Conservation (phyloP, 2,888 invertebrate genomes). For the Oscheius sp. region DNA sequence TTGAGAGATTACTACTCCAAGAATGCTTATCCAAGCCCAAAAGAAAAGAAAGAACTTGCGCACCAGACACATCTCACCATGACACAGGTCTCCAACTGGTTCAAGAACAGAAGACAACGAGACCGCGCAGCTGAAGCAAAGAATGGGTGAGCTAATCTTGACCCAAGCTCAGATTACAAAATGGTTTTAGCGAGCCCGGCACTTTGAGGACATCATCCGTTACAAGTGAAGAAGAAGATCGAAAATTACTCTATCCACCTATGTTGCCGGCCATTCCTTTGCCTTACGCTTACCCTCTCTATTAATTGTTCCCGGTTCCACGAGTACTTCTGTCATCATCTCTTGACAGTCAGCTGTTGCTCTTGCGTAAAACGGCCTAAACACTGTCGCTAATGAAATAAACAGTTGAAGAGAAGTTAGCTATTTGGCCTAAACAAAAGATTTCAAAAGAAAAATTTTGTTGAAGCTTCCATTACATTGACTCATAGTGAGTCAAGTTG, state of each 20-base stretch:
- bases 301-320: background rate
- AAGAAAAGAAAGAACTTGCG: conserved; percentile 88
- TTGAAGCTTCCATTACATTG: too few species aligned
- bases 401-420: too few species aligned
- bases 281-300: conserved; percentile 11
- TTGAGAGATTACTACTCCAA: conserved; percentile 81
- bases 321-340: conserved; percentile 17
- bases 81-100: conserved; percentile 74
- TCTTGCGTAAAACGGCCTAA: background rate
- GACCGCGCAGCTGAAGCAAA: conserved; percentile 88
- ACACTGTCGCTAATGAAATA: background rate
- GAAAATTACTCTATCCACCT: background rate
- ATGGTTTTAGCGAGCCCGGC: conserved; percentile 19
- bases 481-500: too few species aligned
- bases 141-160: conserved; percentile 76
- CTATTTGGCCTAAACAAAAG: too few species aligned
- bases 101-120: conserved; percentile 93
- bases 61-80: conserved; percentile 51
- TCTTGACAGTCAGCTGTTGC: background rate
- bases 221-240: conserved; percentile 20
- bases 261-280: conserved; percentile 18
- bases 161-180: too few species aligned
- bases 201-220: conserved; percentile 1
- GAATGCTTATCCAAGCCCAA: conserved; percentile 94
- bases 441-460: too few species aligned